Conservation (phyloP, 2,888 invertebrate genomes). For the Sceliomorpha sp. region DNA sequence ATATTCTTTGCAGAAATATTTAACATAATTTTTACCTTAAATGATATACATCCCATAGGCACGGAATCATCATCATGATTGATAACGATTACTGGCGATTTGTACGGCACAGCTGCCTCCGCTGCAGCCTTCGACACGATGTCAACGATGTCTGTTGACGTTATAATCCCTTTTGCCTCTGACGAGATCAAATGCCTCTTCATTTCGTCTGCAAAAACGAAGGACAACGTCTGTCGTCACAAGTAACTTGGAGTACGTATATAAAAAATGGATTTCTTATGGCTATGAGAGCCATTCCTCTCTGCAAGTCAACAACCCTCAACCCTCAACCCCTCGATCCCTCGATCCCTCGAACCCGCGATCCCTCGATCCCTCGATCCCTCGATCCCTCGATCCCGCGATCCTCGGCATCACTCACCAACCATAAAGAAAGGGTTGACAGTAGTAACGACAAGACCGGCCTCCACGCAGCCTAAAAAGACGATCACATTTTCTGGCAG, state of each 20-base stretch:
- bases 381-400: no score
- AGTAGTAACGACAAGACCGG: constrained; percentile 86
- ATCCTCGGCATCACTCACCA: no score
- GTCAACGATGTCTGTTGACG: constrained; percentile 82
- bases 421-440: constrained; percentile 88
- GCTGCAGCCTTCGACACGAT: constrained; percentile 80
- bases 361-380: no score
- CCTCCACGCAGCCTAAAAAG: constrained; percentile 85
- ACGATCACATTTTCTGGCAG: constrained; percentile 87
- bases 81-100: constrained; percentile 68
- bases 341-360: no score
- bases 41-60: constrained; percentile 83
- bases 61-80: constrained; percentile 75
- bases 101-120: constrained; percentile 33
- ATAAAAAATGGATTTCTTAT: no score
- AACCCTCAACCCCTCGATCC: no score
- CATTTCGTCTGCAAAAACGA: constrained; percentile 85
- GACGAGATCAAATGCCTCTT: constrained; percentile 84
- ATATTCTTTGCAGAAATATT: no score
- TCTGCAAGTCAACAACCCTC: no score
- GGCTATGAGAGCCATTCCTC: no score
- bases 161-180: constrained; percentile 85
- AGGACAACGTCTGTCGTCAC: no score
- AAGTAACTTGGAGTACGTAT: no score
- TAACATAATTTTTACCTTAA: constrained; percentile 82